Evolutionary conservation across 2,113 vertebrate genomes (phyloP).

Genomic region (Indicator indicator): DNA sequence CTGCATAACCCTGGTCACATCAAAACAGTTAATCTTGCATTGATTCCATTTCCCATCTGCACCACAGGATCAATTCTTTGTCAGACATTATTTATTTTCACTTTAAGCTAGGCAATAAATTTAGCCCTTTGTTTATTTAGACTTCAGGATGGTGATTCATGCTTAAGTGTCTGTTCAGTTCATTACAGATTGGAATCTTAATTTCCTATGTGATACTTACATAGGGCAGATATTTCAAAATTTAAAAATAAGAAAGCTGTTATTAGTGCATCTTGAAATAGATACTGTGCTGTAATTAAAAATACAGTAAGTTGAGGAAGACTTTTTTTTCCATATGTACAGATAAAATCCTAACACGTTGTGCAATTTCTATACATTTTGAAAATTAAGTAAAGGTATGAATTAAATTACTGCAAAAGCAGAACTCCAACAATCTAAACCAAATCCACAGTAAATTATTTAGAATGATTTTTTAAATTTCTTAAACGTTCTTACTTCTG

Average conservation of each 20-base stretch:
- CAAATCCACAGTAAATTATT: background rate
- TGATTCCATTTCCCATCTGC: background rate
- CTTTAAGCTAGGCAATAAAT: background rate
- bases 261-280: background rate
- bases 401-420: background rate
- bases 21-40: background rate
- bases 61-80: background rate
- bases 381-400: background rate
- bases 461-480: background rate
- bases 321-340: background rate
- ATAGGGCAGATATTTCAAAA: background rate
- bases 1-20: background rate
- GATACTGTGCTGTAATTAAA: background rate
- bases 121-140: slow-evolving; percentile 1
- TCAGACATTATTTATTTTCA: background rate
- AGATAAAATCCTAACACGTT: background rate
- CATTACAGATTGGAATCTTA: background rate
- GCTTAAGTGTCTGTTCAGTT: background rate
- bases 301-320: background rate
- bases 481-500: background rate
- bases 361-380: background rate
- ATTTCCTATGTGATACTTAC: background rate
- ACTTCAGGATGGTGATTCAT: background rate
- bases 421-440: background rate
- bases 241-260: background rate